Evolutionary conservation across 2,888 invertebrate species (phyloP).

Genomic region (Lottia scabra): DNA sequence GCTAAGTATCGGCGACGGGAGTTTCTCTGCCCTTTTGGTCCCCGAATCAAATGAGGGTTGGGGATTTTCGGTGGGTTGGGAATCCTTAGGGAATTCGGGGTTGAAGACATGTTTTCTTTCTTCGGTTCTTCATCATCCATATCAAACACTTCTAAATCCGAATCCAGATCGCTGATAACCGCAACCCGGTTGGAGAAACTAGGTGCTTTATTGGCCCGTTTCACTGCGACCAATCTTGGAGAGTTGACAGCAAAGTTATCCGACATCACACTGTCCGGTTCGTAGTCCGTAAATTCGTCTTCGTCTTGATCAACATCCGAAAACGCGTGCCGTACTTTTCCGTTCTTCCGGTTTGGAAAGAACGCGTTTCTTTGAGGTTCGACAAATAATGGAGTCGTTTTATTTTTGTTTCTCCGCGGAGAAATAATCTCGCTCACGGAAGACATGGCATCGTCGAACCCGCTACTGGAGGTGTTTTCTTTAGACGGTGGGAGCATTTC

Average conservation of each 20-base stretch:
- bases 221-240: conserved; percentile 28
- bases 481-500: background rate
- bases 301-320: conserved; percentile 10
- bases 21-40: conserved; percentile 18
- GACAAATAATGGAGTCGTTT: background rate
- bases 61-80: background rate
- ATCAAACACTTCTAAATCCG: conserved; percentile 29
- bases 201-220: conserved; percentile 22
- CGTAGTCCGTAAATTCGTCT: conserved; percentile 23
- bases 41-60: conserved; percentile 6
- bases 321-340: background rate
- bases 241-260: conserved; percentile 26
- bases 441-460: background rate
- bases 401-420: background rate
- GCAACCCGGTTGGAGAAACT: conserved; percentile 14
- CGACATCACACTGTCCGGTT: conserved; percentile 26
- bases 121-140: conserved; percentile 27
- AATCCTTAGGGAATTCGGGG: conserved; percentile 12
- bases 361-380: background rate
- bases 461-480: background rate
- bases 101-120: conserved; percentile 3
- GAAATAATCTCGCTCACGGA: background rate
- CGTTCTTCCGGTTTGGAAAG: background rate
- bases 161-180: conserved; percentile 18
- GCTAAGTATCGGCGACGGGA: conserved; percentile 32